A percentile compares a stretch with the other conserved stretches of the same genome.
phyloP scores from a whole-genome alignment of 2,113 vertebrate species.

The Romanogobio albipinnatus region DNA sequence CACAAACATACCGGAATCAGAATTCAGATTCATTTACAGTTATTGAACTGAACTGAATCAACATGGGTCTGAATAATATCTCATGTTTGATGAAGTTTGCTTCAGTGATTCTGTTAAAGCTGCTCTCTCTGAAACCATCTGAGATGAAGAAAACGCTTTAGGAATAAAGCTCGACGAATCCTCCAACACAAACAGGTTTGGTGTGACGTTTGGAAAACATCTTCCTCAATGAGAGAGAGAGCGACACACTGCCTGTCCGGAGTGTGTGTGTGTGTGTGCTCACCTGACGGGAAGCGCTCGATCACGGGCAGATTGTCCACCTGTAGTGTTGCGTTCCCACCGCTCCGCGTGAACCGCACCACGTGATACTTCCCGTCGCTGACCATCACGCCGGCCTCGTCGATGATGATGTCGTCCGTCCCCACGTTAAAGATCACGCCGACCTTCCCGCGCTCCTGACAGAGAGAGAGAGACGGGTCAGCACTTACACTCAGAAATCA shows the following conservation, averaged over 20 bases:
- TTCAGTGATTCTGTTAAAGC: too few species aligned
- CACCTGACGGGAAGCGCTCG: conserved; percentile 93
- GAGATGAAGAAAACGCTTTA: too few species aligned
- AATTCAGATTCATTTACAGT: too few species aligned
- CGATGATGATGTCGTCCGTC: conserved; percentile 91
- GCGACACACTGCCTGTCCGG: neutral
- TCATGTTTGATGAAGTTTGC: too few species aligned
- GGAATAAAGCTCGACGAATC: neutral
- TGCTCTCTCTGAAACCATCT: too few species aligned
- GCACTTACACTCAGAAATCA: neutral
- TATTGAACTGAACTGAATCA: too few species aligned
- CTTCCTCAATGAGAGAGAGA: neutral
- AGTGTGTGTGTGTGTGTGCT: conserved; percentile 29
- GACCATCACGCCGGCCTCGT: conserved; percentile 88
- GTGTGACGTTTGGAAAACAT: neutral
- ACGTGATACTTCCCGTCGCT: conserved; percentile 96
- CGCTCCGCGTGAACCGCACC: conserved; percentile 92
- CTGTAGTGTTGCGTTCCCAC: conserved; percentile 92
- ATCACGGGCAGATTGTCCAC: conserved; percentile 95
- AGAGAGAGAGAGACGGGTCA: neutral
- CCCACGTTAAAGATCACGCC: conserved; percentile 96
- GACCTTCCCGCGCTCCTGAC: conserved; percentile 87
- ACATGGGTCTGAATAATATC: too few species aligned
- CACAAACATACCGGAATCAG: too few species aligned
- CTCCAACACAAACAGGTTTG: neutral